A percentile compares a stretch with the other conserved stretches of the same genome.
phyloP scores from a whole-genome alignment of 2,113 vertebrate species.

The Rhabdomys dilectus region DNA sequence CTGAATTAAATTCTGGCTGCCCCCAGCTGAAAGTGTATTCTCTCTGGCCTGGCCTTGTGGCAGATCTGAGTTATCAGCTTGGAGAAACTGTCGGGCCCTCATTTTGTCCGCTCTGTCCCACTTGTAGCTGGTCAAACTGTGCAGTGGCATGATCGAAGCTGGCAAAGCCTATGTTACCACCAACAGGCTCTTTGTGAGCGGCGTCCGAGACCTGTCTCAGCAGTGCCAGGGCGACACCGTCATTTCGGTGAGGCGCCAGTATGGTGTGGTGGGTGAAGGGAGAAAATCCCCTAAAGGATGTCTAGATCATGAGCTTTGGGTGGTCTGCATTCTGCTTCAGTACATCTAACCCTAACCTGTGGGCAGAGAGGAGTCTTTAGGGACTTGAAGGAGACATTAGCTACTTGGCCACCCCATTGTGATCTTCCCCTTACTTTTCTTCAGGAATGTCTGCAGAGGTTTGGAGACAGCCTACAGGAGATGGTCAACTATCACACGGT shows the following conservation, averaged over 20 bases:
- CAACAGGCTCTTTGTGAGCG: slow-evolving; percentile 97
- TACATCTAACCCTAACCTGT: too few relatives aligned
- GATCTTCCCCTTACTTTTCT: neutral
- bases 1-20: neutral
- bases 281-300: neutral
- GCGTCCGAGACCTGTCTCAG: slow-evolving; percentile 95
- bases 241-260: slow-evolving; percentile 92
- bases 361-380: neutral
- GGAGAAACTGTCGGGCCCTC: neutral
- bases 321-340: accelerated
- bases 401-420: neutral
- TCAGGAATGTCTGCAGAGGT: slow-evolving; percentile 97
- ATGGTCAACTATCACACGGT: slow-evolving; percentile 99
- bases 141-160: slow-evolving; percentile 97
- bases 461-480: slow-evolving; percentile 97
- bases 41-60: neutral
- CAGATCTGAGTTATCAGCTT: accelerated
- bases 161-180: slow-evolving; percentile 95
- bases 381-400: neutral
- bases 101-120: accelerated
- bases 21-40: neutral
- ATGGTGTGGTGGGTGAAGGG: neutral
- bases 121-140: slow-evolving; percentile 95
- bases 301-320: neutral
- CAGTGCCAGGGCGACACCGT: slow-evolving; percentile 97